phyloP scores from a whole-genome alignment of 53 echinoderm and acorn worm genomes.

The Astropecten irregularis region DNA sequence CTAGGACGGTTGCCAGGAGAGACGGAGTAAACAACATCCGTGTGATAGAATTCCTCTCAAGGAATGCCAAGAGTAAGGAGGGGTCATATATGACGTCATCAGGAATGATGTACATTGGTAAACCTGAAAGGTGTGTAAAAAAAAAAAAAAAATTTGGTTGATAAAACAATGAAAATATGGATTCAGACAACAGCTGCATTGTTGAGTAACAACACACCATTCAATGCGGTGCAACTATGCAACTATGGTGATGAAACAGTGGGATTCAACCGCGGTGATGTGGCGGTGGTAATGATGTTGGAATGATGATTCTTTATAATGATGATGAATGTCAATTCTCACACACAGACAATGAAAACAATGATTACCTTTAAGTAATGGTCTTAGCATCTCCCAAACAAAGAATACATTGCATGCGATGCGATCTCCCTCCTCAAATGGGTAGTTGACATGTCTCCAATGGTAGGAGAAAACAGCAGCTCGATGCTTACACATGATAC shows the following conservation, averaged over 20 bases:
- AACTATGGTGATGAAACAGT: no score
- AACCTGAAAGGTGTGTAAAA: conserved; percentile 20
- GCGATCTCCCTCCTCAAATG: conserved; percentile 52
- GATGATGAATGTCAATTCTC: no score
- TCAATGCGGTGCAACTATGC: no score
- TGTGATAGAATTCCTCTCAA: conserved; percentile 48
- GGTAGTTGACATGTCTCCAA: conserved; percentile 62
- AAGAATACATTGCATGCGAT: conserved; percentile 70
- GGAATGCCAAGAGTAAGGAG: conserved; percentile 31
- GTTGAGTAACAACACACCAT: no score
- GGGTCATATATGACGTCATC: conserved; percentile 65
- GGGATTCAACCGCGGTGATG: no score
- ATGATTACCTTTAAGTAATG: conserved; percentile 52
- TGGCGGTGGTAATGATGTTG: no score
- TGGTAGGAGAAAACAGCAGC: conserved; percentile 63
- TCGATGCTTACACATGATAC: conserved; percentile 62
- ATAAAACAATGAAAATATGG: neutral
- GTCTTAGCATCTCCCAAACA: conserved; percentile 64
- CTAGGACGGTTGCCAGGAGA: conserved; percentile 49
- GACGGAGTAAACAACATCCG: conserved; percentile 66
- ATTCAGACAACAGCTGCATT: no score
- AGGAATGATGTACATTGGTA: conserved; percentile 61
- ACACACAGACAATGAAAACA: no score
- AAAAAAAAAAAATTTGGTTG: neutral
- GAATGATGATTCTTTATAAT: no score